Percentiles rank a stretch among this genome's conserved stretches.
Conservation (phyloP, 2,888 invertebrate genomes). For the Ophion ventricosus region DNA sequence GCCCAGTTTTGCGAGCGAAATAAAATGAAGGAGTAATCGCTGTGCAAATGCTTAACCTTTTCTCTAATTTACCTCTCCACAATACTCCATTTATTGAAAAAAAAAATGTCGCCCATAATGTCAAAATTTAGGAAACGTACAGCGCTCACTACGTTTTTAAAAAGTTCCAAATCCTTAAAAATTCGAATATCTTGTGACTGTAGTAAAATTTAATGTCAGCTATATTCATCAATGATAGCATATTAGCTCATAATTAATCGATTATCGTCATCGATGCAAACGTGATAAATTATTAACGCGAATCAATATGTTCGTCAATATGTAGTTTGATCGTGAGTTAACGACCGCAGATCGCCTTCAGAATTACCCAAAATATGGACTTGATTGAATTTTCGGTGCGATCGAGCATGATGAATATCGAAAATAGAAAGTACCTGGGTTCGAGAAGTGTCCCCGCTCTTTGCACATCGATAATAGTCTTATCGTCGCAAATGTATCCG, state of each 20-base stretch:
- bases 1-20: too few relatives aligned
- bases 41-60: too few relatives aligned
- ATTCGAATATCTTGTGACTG: too few relatives aligned
- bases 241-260: not conserved
- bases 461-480: constrained; percentile 11
- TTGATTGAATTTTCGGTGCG: not conserved
- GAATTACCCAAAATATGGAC: not conserved
- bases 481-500: constrained; percentile 3
- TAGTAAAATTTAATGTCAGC: too few relatives aligned
- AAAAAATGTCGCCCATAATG: too few relatives aligned
- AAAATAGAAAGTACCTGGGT: not conserved
- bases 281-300: not conserved
- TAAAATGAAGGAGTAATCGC: too few relatives aligned
- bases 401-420: not conserved
- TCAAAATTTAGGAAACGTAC: too few relatives aligned
- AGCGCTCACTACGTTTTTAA: too few relatives aligned
- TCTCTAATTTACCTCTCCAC: too few relatives aligned
- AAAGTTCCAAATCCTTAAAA: too few relatives aligned
- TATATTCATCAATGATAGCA: too few relatives aligned
- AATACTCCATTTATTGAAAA: too few relatives aligned
- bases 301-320: not conserved
- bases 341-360: not conserved
- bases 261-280: not conserved
- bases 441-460: not conserved
- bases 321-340: not conserved